Percentiles rank a stretch among this genome's conserved stretches.
These are phyloP conservation scores for Melipona beecheii DNA, from an alignment of 2,888 invertebrate genomes.

Conservation along the genomic window DNA sequence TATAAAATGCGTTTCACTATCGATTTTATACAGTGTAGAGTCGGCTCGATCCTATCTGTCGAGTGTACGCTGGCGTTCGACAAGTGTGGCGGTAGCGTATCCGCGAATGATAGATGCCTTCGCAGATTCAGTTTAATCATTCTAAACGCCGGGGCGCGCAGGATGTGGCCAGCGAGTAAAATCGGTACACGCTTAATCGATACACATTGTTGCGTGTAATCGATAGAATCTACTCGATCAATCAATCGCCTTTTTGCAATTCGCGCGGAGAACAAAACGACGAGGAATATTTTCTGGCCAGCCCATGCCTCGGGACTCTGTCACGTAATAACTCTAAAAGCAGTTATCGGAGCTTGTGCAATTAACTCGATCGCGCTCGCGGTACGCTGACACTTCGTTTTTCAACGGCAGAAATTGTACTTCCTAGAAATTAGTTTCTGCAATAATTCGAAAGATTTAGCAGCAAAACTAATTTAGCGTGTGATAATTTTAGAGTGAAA, in stretches of 20 bases:
- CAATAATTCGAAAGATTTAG: too few relatives aligned
- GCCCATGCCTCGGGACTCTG: not conserved
- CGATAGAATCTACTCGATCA: not conserved
- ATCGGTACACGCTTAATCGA: not conserved
- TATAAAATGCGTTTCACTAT: not conserved
- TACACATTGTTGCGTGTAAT: constrained; percentile 1
- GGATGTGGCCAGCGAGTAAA: not conserved
- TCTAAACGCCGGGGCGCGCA: not conserved
- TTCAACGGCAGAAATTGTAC: too few relatives aligned
- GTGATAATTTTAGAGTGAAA: too few relatives aligned
- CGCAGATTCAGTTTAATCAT: constrained; percentile 13
- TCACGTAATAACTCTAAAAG: not conserved
- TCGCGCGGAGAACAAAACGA: not conserved
- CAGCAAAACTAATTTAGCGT: too few relatives aligned
- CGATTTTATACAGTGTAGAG: constrained; percentile 3
- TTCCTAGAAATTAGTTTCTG: too few relatives aligned
- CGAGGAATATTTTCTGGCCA: not conserved
- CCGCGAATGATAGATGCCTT: constrained; percentile 13
- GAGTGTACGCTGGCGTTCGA: constrained; percentile 3
- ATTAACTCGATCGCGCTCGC: not conserved
- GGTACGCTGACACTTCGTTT: too few relatives aligned
- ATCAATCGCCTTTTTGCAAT: not conserved
- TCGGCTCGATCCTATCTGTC: constrained; percentile 9
- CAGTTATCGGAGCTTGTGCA: not conserved
- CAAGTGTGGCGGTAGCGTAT: not conserved